Evolutionary conservation across 2,113 vertebrate genomes (phyloP).

Genomic region (Lasiurus borealis): DNA sequence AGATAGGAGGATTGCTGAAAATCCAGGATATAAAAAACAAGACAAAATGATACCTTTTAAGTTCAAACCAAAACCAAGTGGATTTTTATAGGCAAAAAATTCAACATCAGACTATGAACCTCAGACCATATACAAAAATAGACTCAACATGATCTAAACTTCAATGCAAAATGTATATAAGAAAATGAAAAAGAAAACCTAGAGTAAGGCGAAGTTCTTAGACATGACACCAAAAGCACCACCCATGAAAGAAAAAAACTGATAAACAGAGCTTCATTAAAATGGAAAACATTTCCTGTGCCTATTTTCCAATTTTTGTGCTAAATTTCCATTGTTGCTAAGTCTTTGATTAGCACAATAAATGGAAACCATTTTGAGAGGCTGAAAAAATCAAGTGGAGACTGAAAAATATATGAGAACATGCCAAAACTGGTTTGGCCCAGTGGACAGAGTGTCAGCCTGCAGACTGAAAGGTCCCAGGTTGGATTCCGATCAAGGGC

Average conservation of each 20-base stretch:
- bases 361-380: not conserved
- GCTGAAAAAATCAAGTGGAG: not conserved
- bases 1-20: not conserved
- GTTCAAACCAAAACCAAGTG: not conserved
- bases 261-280: too few species aligned
- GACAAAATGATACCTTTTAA: not conserved
- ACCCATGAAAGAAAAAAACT: not conserved
- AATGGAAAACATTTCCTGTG: too few species aligned
- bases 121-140: not conserved
- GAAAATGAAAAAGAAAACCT: not conserved
- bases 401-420: not conserved
- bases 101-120: not conserved
- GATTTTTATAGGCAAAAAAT: not conserved
- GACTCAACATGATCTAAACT: not conserved
- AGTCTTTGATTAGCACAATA: too few species aligned
- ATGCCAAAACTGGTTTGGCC: too few species aligned
- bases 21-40: not conserved
- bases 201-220: not conserved
- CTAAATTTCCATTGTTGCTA: too few species aligned
- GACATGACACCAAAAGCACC: not conserved
- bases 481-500: too few species aligned
- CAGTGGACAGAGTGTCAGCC: too few species aligned
- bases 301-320: too few species aligned
- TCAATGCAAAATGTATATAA: not conserved
- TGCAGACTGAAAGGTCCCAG: too few species aligned